phyloP scores from a whole-genome alignment of 2,888 invertebrate species.

The Melanophora roralis region DNA sequence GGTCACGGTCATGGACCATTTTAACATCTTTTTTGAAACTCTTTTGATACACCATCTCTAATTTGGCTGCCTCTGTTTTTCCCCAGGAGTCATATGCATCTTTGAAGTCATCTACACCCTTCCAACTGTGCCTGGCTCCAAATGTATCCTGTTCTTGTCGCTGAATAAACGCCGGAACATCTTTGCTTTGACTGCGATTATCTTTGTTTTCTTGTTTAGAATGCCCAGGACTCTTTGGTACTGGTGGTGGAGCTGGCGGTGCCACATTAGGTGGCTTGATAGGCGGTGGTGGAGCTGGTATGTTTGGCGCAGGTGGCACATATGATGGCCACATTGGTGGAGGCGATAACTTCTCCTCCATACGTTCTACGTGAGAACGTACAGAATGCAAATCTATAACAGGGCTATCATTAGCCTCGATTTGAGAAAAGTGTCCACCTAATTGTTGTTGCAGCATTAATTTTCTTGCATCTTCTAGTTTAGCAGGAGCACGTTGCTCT shows the following conservation, averaged over 20 bases:
- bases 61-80: constrained; percentile 76
- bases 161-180: constrained; percentile 81
- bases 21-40: constrained; percentile 74
- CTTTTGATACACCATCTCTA: constrained; percentile 76
- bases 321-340: constrained; percentile 83
- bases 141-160: constrained; percentile 85
- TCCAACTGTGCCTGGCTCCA: constrained; percentile 84
- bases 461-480: constrained; percentile 91
- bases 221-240: constrained; percentile 80
- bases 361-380: constrained; percentile 80
- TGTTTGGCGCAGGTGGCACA: constrained; percentile 81
- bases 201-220: constrained; percentile 66
- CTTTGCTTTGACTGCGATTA: constrained; percentile 75
- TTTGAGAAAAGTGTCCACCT: constrained; percentile 78
- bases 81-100: constrained; percentile 77
- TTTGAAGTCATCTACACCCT: constrained; percentile 72
- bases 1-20: constrained; percentile 74
- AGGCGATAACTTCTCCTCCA: constrained; percentile 79
- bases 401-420: constrained; percentile 60
- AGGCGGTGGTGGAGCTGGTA: constrained; percentile 81
- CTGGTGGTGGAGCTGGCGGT: constrained; percentile 81
- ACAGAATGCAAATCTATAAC: constrained; percentile 74
- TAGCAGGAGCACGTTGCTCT: constrained; percentile 86
- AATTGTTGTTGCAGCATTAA: constrained; percentile 91
- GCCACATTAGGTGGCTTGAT: constrained; percentile 79